phyloP scores from a whole-genome alignment of 2,797 vertebrate species.

The Manis javanica region DNA sequence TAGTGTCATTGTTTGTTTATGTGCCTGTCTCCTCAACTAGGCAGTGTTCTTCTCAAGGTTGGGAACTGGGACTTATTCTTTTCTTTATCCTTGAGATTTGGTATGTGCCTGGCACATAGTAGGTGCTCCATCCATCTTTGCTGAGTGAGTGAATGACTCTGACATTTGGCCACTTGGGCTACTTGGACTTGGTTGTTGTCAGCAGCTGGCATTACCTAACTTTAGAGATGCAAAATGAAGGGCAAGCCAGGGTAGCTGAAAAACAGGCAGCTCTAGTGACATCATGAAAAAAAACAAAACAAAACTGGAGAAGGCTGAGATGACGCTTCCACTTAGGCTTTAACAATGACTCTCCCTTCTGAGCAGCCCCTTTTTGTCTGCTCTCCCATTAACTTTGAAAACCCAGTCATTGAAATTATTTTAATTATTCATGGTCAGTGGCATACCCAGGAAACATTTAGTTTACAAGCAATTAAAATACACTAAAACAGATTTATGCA shows the following conservation, averaged over 20 bases:
- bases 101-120: background rate
- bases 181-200: background rate
- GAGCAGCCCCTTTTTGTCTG: constrained; percentile 69
- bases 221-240: constrained; percentile 68
- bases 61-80: constrained; percentile 27
- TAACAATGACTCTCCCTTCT: constrained; percentile 66
- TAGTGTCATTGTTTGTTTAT: constrained; percentile 32
- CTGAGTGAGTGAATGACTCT: constrained; percentile 57
- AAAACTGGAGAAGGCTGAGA: constrained; percentile 64
- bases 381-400: constrained; percentile 65
- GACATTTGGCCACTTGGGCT: constrained; percentile 44
- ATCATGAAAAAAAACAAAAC: constrained; percentile 59
- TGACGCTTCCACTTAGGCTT: constrained; percentile 60
- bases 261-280: constrained; percentile 65
- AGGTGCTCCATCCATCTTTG: constrained; percentile 7
- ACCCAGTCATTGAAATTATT: constrained; percentile 71
- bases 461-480: constrained; percentile 80
- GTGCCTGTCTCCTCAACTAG: background rate
- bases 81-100: background rate
- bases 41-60: constrained; percentile 2
- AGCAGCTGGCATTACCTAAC: constrained; percentile 69
- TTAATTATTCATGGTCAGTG: constrained; percentile 77
- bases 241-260: constrained; percentile 60
- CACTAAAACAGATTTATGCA: constrained; percentile 77
- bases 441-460: constrained; percentile 79